Evolutionary conservation across 30 jellyfish, hydroid and myxozoan species (phyloP).

Genomic region (Aurelia aurita complex sp. Pacific): DNA sequence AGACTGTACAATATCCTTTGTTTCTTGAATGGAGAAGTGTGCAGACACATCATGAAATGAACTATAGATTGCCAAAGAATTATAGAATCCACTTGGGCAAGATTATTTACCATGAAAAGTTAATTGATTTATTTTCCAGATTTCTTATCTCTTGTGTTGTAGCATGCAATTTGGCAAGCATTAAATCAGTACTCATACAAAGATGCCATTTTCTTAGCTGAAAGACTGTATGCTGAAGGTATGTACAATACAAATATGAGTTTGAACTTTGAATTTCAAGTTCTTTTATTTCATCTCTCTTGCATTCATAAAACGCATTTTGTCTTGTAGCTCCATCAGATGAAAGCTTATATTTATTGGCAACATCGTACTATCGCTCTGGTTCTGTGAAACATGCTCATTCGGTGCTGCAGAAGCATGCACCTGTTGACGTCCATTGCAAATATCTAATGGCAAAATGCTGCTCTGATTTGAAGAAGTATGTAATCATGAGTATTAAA

Average conservation of each 20-base stretch:
- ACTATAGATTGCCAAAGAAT: too few relatives aligned
- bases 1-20: too few relatives aligned
- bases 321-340: slow-evolving; percentile 73
- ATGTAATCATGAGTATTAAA: neutral
- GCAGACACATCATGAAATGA: too few relatives aligned
- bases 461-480: slow-evolving; percentile 80
- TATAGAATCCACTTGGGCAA: too few relatives aligned
- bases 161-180: slow-evolving; percentile 94
- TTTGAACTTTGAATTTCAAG: too few relatives aligned
- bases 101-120: too few relatives aligned
- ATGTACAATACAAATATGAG: neutral
- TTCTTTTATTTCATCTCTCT: too few relatives aligned
- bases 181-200: slow-evolving; percentile 74
- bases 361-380: slow-evolving; percentile 88
- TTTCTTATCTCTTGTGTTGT: neutral
- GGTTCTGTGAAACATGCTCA: slow-evolving; percentile 89
- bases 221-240: slow-evolving; percentile 98
- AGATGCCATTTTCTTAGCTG: slow-evolving; percentile 96
- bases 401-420: slow-evolving; percentile 67
- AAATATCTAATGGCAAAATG: slow-evolving; percentile 84
- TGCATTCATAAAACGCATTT: too few relatives aligned
- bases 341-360: slow-evolving; percentile 72
- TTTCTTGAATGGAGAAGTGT: too few relatives aligned
- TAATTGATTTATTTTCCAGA: too few relatives aligned
- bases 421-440: slow-evolving; percentile 54